phyloP scores from a whole-genome alignment of 2,113 vertebrate genomes.

The Nannobrachium achirus region DNA sequence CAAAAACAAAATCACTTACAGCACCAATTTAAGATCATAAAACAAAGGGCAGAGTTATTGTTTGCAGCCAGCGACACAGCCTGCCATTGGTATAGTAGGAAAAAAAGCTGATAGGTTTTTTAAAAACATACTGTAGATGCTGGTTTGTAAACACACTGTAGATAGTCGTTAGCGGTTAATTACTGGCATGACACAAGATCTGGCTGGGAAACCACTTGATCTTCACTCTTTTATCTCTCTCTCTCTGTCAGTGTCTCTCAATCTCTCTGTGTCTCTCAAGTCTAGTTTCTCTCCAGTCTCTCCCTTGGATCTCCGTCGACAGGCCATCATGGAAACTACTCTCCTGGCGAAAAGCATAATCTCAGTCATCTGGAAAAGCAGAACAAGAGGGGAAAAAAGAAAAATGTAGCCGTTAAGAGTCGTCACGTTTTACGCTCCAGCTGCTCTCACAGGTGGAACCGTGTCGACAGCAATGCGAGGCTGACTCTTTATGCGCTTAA shows the following conservation, averaged over 20 bases:
- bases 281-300: neutral
- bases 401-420: neutral
- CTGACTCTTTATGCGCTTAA: neutral
- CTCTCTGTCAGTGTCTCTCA: neutral
- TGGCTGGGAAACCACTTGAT: too few species aligned
- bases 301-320: constrained; percentile 22
- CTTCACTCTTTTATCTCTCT: neutral
- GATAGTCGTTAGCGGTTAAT: too few species aligned
- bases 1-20: too few species aligned
- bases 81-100: constrained; percentile 44
- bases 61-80: constrained; percentile 38
- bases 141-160: constrained; percentile 2
- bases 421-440: neutral
- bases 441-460: neutral
- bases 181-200: too few species aligned
- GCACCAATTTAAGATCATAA: constrained; percentile 74
- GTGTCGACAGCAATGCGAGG: neutral
- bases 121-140: constrained; percentile 25
- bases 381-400: neutral
- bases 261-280: neutral
- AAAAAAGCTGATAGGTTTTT: constrained; percentile 48
- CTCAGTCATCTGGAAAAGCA: constrained; percentile 84
- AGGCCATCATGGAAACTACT: constrained; percentile 24
- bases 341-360: constrained; percentile 48
- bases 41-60: constrained; percentile 27